Conservation (phyloP, 2,113 vertebrate species). For the Pachycephala philippinensis region DNA sequence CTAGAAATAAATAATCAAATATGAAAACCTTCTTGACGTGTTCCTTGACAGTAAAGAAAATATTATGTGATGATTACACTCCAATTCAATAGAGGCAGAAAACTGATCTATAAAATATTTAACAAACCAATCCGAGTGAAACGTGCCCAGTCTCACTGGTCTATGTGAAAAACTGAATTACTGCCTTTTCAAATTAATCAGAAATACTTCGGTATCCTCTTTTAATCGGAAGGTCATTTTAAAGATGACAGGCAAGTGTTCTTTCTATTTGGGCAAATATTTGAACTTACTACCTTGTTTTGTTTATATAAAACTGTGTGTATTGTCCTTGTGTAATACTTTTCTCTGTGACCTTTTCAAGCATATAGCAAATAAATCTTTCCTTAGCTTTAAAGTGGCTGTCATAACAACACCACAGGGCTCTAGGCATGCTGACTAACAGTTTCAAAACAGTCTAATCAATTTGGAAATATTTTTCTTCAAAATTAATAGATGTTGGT, state of each 20-base stretch:
- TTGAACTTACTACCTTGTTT: background rate
- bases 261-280: conserved; percentile 25
- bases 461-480: background rate
- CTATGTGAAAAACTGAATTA: background rate
- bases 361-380: conserved; percentile 28
- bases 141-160: background rate
- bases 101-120: conserved; percentile 16
- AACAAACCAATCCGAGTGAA: background rate
- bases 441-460: background rate
- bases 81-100: background rate
- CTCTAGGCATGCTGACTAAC: background rate
- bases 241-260: conserved; percentile 10
- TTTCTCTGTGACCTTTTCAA: conserved; percentile 42
- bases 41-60: background rate
- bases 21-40: background rate
- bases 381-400: conserved; percentile 11
- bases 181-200: background rate
- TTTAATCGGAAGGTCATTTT: background rate
- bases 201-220: background rate
- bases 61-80: background rate
- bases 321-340: conserved; percentile 34
- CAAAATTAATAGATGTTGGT: background rate
- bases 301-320: conserved; percentile 10
- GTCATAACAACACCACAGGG: background rate
- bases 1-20: conserved; percentile 11